phyloP scores from a whole-genome alignment of 2,888 invertebrate genomes.

The Drosophila multiciliata region DNA sequence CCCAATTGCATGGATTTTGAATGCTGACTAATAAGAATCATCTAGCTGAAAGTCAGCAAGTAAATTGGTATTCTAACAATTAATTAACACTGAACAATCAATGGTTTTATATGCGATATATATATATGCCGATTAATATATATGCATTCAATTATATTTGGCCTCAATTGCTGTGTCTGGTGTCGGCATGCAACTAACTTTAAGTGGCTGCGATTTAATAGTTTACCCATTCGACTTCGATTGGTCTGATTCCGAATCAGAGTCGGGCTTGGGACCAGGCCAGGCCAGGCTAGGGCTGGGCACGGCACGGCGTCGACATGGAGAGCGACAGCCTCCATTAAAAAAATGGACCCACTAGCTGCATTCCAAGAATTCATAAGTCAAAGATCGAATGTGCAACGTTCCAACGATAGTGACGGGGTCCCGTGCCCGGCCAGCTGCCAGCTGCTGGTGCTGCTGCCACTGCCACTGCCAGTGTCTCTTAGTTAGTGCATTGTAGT shows the following conservation, averaged over 20 bases:
- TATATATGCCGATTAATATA: conserved; percentile 32
- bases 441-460: not conserved
- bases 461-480: conserved; percentile 1
- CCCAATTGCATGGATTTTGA: not conserved
- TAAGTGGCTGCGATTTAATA: conserved; percentile 4
- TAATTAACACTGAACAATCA: not conserved
- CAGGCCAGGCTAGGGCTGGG: conserved; percentile 4
- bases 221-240: conserved; percentile 32
- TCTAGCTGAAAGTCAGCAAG: not conserved
- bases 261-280: conserved; percentile 16
- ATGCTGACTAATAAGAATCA: not conserved
- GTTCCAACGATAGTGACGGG: conserved; percentile 61
- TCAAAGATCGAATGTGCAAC: conserved; percentile 75
- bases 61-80: not conserved
- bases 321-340: conserved; percentile 63
- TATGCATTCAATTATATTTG: conserved; percentile 65
- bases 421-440: conserved; percentile 9
- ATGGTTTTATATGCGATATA: not conserved
- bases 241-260: conserved; percentile 20
- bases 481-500: conserved; percentile 54
- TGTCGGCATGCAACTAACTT: conserved; percentile 35
- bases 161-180: conserved; percentile 59
- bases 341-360: conserved; percentile 74
- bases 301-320: conserved; percentile 1
- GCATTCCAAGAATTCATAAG: conserved; percentile 79